Base-by-base conservation (phyloP, 1,140 invertebrate species). In the Sinella curviseta region DNA sequence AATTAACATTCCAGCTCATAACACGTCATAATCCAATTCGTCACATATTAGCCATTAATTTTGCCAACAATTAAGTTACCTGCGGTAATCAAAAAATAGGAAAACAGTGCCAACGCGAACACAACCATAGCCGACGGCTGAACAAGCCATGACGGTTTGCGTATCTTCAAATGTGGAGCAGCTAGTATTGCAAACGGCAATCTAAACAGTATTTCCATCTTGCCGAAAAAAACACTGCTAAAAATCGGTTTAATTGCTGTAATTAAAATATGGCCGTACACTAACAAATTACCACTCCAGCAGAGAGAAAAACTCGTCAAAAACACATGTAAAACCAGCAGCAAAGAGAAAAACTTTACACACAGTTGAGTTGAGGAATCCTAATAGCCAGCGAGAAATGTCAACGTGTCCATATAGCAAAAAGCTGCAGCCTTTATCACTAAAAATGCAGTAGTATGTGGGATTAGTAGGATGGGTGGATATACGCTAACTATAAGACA, bases 1-100 rank as follows among this genome's bases (percentile, higher is more conserved):
- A n/a, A n/a, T n/a, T n/a, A n/a, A n/a, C n/a, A n/a, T n/a, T 75
- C 26, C 33, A 24, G 28, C 24, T 54, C 16, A 36, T 24, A 8
- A 26, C 8, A 36, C 4, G 17, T 67, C 24, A 82, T 60, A 48
- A 16, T 16, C 0, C 14, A 83, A 0, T 70, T n/a, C 30, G 14
- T 76, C 33, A 8, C 30, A 76, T 26, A 20, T 16, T 17, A 35
- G 33, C 30, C 0, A n/a, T 60, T 67, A n/a, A n/a, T n/a, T n/a
- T n/a, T n/a, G 16, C 26, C 24, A 65, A n/a, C 24, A 65, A 12
- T 14, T 65, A 65, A 65, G 14, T 48, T 48, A 97, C 97, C 97
- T 91, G 97, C 97, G 76, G 97, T 99, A 54, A 99, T 97, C 81
- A 99, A 89, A 89, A 99, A 99, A 87, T 99, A 99, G 1, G 97